These are phyloP conservation scores for Dinoponera quadriceps DNA, from an alignment of 1,140 invertebrate species.

Conservation along the genomic window DNA sequence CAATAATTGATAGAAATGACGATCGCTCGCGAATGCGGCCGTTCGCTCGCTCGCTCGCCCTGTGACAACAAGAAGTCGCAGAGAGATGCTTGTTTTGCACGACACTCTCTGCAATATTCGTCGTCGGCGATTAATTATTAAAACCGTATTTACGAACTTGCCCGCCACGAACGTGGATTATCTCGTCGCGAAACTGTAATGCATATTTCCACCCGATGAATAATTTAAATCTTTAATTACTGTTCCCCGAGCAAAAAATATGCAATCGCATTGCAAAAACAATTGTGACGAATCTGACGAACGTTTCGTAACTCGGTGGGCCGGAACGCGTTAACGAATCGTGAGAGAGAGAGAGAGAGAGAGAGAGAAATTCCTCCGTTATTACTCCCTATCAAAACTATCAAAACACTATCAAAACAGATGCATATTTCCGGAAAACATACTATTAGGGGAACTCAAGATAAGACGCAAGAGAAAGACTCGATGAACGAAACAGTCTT, in stretches of 20 bases:
- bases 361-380: neutral
- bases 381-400: too few species aligned
- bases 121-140: conserved; percentile 25
- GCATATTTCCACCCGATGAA: conserved; percentile 1
- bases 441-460: too few species aligned
- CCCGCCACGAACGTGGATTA: neutral
- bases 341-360: too few species aligned
- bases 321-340: neutral
- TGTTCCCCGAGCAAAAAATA: neutral
- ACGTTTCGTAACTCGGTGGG: conserved; percentile 4
- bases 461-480: too few species aligned
- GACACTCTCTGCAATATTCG: conserved; percentile 1
- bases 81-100: conserved; percentile 1
- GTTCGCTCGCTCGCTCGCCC: neutral
- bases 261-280: neutral
- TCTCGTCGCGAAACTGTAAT: neutral
- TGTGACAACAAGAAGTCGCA: neutral
- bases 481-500: too few species aligned
- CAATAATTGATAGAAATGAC: conserved; percentile 47
- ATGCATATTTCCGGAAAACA: conserved; percentile 47
- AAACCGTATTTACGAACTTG: conserved; percentile 13
- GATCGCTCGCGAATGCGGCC: neutral
- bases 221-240: conserved; percentile 9
- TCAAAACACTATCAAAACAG: too few species aligned
- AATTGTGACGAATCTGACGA: conserved; percentile 1